These are phyloP conservation scores for Oreochromis spilurus DNA, from an alignment of 2,113 vertebrate species.

Conservation along the genomic window DNA sequence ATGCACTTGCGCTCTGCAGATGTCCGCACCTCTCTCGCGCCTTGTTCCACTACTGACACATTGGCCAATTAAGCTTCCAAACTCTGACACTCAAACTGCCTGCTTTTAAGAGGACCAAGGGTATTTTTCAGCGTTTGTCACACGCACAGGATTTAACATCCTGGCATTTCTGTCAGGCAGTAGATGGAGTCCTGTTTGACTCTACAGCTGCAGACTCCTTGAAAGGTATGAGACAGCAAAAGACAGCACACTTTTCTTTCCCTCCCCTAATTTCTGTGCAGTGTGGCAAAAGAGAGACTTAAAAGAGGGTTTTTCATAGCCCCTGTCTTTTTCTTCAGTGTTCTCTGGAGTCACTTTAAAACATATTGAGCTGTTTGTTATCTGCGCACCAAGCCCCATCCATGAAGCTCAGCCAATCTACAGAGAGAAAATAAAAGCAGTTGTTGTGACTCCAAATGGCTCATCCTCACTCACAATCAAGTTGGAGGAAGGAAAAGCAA, in stretches of 20 bases:
- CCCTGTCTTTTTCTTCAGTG: conserved; percentile 5
- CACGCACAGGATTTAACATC: background rate
- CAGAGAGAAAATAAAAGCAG: background rate
- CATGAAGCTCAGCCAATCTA: conserved; percentile 25
- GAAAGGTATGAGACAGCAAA: conserved; percentile 28
- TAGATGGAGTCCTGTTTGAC: conserved; percentile 11
- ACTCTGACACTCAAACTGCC: conserved; percentile 19
- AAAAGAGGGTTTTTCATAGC: conserved; percentile 14
- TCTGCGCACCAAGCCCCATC: background rate
- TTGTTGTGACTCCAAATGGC: conserved; percentile 36
- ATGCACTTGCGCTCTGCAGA: conserved; percentile 11
- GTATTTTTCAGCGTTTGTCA: background rate
- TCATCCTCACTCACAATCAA: conserved; percentile 3
- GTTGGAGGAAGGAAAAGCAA: background rate
- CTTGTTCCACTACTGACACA: conserved; percentile 35
- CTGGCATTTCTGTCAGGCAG: conserved; percentile 8
- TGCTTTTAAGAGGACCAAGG: conserved; percentile 2
- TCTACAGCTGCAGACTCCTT: conserved; percentile 17
- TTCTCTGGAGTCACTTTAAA: conserved; percentile 44
- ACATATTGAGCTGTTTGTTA: conserved; percentile 37
- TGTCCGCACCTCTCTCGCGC: conserved; percentile 23
- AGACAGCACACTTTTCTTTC: background rate
- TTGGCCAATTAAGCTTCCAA: conserved; percentile 60
- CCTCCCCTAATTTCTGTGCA: background rate
- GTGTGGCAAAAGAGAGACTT: background rate